Base-by-base conservation (phyloP, 2,113 vertebrate genomes). In the Mastomys natalensis region DNA sequence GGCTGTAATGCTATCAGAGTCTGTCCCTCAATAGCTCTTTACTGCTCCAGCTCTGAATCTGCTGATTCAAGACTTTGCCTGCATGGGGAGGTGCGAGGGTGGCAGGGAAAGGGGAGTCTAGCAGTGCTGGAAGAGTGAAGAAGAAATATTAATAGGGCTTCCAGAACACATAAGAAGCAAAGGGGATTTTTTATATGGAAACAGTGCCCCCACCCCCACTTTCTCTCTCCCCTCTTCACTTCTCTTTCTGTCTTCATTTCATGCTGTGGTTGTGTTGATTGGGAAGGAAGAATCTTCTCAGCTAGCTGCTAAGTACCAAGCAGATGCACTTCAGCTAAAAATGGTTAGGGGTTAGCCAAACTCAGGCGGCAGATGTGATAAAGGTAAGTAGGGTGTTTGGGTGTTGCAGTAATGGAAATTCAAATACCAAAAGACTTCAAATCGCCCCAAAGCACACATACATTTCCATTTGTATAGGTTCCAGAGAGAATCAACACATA, bases 31-130 rank as follows among this genome's bases (percentile, higher is more conserved):
- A 99, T 98, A 99, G 98, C 98, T 99, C 98, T 99, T 99, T 98
- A 98, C 98, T 12, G 98, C 98, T 98, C 1, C 55, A 98, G 98
- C 98, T 98, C 98, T 96, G 98, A 99, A 99, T 99, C 98, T 98
- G 98, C 98, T 99, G 98, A 99, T 98, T 99, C 98, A 98, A 99
- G 98, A 98, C 98, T 99, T 99, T 98, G 98, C 98, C 96, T 97
- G 98, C 0, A 12, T 91, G 24, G 97, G 98, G 98, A 2, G 19
- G 97, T 58, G 82, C 72, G 91, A 98, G 98, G 97, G 88, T 97
- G 89, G 98, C 98, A 98, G 98, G 26, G 97, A 97, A 97, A 98
- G n/a, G 91, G 95, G 90, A 95, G 96, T 89, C 94, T 73, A 60
- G 94, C 97, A 82, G 93, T 94, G 94, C 96, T 95, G 85, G 93